phyloP scores from a whole-genome alignment of 2,888 invertebrate genomes.

The Aelia acuminata region DNA sequence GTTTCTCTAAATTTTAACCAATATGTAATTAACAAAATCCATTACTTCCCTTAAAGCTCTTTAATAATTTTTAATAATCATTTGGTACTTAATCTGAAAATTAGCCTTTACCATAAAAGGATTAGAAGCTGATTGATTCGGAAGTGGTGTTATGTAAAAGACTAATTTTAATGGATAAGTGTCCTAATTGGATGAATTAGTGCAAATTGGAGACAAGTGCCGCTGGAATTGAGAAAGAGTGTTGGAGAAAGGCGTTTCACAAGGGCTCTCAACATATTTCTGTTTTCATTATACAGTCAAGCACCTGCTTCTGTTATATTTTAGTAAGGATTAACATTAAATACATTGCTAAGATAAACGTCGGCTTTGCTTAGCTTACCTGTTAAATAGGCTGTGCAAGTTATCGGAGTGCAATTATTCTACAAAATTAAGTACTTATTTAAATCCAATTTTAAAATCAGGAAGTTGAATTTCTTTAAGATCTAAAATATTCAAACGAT shows the following conservation, averaged over 20 bases:
- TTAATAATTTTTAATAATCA: not conserved
- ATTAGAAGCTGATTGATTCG: slow-evolving; percentile 5
- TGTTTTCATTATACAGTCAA: not conserved
- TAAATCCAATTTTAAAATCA: too few relatives aligned
- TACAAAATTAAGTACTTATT: too few relatives aligned
- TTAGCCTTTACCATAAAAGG: not conserved
- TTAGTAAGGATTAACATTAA: too few relatives aligned
- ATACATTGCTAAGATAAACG: too few relatives aligned
- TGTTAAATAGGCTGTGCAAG: too few relatives aligned
- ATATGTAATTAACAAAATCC: not conserved
- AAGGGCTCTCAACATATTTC: not conserved
- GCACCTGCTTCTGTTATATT: not conserved
- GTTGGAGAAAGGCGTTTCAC: not conserved
- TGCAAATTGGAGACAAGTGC: not conserved
- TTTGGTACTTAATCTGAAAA: not conserved
- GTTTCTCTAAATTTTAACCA: not conserved
- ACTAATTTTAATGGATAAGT: not conserved
- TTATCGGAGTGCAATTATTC: too few relatives aligned
- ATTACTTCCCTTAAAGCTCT: not conserved
- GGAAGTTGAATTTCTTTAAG: too few relatives aligned
- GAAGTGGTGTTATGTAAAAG: not conserved
- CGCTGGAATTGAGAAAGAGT: not conserved
- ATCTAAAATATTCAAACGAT: too few relatives aligned
- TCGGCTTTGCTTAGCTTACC: too few relatives aligned
- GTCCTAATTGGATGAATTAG: slow-evolving; percentile 15